phyloP scores from a whole-genome alignment of 2,797 vertebrate genomes.

The Apogon talboti region DNA sequence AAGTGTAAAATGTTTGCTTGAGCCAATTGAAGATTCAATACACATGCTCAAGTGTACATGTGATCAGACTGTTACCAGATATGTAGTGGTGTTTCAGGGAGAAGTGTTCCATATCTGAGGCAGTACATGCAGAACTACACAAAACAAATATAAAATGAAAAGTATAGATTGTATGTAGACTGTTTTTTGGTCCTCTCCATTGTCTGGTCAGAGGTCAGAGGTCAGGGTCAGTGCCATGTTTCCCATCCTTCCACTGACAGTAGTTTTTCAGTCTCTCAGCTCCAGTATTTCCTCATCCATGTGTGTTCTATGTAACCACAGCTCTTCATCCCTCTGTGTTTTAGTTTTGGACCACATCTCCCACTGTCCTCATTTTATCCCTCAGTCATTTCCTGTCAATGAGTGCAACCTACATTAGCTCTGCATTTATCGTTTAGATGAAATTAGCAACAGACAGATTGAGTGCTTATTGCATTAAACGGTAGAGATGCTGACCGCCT shows the following conservation, averaged over 20 bases:
- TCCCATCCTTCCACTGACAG: neutral
- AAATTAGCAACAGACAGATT: conserved; percentile 52
- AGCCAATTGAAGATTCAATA: too few relatives aligned
- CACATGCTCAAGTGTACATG: too few relatives aligned
- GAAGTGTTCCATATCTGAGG: neutral
- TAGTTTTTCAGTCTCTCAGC: neutral
- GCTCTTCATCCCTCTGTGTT: conserved; percentile 11
- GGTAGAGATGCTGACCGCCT: conserved; percentile 34
- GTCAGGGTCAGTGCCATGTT: conserved; percentile 11
- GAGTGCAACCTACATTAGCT: conserved; percentile 63
- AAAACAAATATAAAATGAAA: too few relatives aligned
- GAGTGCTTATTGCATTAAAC: conserved; percentile 58
- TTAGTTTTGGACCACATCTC: conserved; percentile 26
- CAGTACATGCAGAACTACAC: too few relatives aligned
- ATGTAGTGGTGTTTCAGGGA: conserved; percentile 21
- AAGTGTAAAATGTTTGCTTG: too few relatives aligned
- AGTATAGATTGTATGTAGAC: too few relatives aligned
- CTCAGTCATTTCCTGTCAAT: conserved; percentile 59
- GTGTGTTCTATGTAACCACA: neutral
- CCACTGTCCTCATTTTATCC: conserved; percentile 44
- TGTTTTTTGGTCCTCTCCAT: conserved; percentile 1
- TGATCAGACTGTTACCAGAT: neutral
- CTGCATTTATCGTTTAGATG: conserved; percentile 62
- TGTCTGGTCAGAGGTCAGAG: conserved; percentile 25
- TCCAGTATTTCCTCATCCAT: neutral